phyloP scores from a whole-genome alignment of 2,113 vertebrate genomes.

The Cephalopterus ornatus region DNA sequence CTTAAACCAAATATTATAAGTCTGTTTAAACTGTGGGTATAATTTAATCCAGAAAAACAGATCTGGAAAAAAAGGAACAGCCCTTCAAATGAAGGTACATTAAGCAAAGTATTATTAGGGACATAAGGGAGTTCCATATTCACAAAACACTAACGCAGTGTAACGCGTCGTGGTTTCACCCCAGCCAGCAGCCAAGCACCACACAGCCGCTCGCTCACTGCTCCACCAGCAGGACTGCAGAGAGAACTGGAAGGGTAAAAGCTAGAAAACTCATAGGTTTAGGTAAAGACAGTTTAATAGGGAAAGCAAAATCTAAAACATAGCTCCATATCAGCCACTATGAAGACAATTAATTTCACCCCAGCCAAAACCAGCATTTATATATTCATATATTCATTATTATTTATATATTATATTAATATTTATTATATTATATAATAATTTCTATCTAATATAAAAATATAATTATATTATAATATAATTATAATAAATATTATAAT shows the following conservation, averaged over 20 bases:
- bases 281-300: neutral
- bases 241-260: neutral
- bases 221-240: rapidly evolving
- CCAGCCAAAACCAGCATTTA: neutral
- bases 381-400: too few relatives aligned
- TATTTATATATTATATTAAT: too few relatives aligned
- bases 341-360: neutral
- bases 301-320: neutral
- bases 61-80: neutral
- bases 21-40: neutral
- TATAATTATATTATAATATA: too few relatives aligned
- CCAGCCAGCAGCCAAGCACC: neutral
- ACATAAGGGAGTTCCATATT: neutral
- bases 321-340: neutral
- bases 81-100: neutral
- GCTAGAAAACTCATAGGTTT: neutral
- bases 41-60: neutral
- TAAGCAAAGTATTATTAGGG: neutral
- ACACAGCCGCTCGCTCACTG: rapidly evolving
- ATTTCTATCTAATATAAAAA: too few relatives aligned
- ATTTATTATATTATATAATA: too few relatives aligned
- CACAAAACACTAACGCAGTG: neutral
- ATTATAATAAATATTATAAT: too few relatives aligned
- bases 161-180: rapidly evolving
- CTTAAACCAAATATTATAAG: neutral